These are phyloP conservation scores for Papilio glaucus DNA, from an alignment of 1,140 invertebrate species.

Conservation along the genomic window DNA sequence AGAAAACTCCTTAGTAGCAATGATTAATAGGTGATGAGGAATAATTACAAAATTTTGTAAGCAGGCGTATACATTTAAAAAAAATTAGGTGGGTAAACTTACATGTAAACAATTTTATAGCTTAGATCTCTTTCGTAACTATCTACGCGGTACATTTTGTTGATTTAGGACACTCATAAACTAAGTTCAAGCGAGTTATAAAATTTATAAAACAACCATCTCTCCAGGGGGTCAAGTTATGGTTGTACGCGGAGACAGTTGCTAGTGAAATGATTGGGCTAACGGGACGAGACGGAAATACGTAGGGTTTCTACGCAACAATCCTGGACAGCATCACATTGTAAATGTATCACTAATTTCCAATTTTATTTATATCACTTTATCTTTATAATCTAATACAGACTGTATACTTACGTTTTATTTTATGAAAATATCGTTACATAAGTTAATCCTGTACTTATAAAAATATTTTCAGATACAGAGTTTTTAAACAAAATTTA, in stretches of 20 bases:
- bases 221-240: constrained; percentile 7
- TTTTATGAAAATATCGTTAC: no score
- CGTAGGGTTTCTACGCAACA: not conserved
- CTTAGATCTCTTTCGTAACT: constrained; percentile 12
- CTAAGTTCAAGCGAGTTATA: constrained; percentile 17
- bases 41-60: not conserved
- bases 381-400: no score
- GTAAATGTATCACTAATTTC: no score
- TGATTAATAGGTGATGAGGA: not conserved
- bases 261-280: not conserved
- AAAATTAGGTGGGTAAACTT: not conserved
- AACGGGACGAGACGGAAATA: not conserved
- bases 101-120: constrained; percentile 16
- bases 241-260: not conserved
- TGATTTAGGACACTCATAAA: constrained; percentile 20
- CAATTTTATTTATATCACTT: no score
- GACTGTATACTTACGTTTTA: no score
- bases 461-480: no score
- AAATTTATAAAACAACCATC: constrained; percentile 18
- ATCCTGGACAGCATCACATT: not conserved
- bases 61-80: not conserved
- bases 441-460: no score
- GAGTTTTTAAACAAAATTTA: no score
- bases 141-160: constrained; percentile 11
- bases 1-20: no score